Base-by-base conservation (phyloP, 2,888 invertebrate species). In the Chrysotoxum bicinctum region DNA sequence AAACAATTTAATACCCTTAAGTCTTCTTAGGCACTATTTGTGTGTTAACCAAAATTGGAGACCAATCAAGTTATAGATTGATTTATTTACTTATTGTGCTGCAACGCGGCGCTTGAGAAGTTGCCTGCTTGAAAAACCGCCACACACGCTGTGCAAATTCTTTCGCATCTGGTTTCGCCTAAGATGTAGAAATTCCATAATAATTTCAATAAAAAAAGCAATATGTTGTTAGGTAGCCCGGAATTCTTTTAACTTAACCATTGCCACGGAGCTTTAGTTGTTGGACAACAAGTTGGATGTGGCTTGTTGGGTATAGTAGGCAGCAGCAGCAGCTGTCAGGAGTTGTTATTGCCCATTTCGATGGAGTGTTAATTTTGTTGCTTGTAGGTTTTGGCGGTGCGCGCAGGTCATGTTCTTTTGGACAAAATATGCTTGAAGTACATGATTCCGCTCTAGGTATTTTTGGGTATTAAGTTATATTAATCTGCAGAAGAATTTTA, bases 131-230 rank as follows among this genome's bases (percentile, higher is more conserved):
- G 19, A 37, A 35, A 48, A 69, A 58, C 21, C 35, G 37, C 52
- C 69, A 50, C 69, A 69, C 52, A 69, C 30, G 40, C n/a, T 30
- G 60, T 19, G 37, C 16, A 45, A 83, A 75, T 83, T 83, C 69
- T 19, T 64, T 79, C 19, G 64, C 74, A 74, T 84, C 80, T 78
- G 66, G 80, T 84, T 84, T 75, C 52, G 66, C 66, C 66, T 66
- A 50, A 66, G 66, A 50, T 35, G 35, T 66, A 35, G 21, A 66
- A 66, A 66, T 66, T 48, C 48, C 35, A 23, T n/a, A 23, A 66
- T 10, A 66, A 37, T 16, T 30, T 16, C 1, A 32, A 45, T 12
- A 26, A 79, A 58, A 12, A 21, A 58, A 12, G 21, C 72, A 72
- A 76, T 73, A 54, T 80, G 60, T 26, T 72, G 70, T 66, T 60